Evolutionary conservation across 2,888 invertebrate species (phyloP), one percentile per base, ranked within the genome.

Genomic region (Eugnorisma glareosa): DNA sequence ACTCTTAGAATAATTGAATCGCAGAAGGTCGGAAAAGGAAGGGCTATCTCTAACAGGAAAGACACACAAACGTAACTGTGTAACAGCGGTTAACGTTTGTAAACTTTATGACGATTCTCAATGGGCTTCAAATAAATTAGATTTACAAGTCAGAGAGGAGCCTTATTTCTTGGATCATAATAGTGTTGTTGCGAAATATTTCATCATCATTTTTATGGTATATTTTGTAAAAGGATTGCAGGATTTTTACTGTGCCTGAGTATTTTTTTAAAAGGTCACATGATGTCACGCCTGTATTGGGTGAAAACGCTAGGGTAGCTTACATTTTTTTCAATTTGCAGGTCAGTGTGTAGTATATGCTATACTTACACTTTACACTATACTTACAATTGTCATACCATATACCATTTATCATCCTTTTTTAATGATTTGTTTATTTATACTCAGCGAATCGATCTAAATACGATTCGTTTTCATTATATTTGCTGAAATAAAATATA

Each of bases 81-180:
- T 81, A 81, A 71, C 75, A 63, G 68, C 24, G 51, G 75, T 78
- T 73, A 85, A 85, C 73, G 76, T 75, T 85, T 70, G 73, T 59
- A 51, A 82, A 85, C 78, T 86, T 85, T 82, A 71, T 68, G 68
- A 78, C 75, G 73, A 74, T 67, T 24, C 76, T 77, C 81, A 70
- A 68, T 83, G 77, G 72, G 54, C 75, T 71, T 76, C 69, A 72
- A 75, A 78, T 73, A 86, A 86, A 86, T 84, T 82, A 73, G 72
- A 80, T 86, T 86, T 61, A 40, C 2, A 73, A 74, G 75, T 76
- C 66, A 61, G 35, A 37, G 40, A 43, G 15, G 37, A 63, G 51
- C 57, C n/a, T 70, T 74, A 64, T 70, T 67, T 72, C 59, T 67
- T 51, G 28, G 13, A n/a, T 43, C 48, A 18, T 59, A 63, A 64